phyloP scores from a whole-genome alignment of 1,140 invertebrate genomes.

The Chlorops oryzae region DNA sequence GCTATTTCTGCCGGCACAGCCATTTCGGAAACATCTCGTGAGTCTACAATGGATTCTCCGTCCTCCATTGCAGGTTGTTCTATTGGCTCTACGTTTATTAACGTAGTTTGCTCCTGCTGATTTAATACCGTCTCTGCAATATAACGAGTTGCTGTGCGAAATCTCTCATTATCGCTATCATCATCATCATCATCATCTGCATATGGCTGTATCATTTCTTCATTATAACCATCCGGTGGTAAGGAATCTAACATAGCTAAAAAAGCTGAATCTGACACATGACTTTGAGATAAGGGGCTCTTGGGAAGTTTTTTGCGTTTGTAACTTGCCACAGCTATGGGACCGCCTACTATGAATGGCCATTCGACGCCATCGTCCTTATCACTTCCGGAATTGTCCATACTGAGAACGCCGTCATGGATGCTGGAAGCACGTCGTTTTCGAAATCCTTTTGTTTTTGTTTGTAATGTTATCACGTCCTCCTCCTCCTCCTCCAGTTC shows the following conservation, averaged over 20 bases:
- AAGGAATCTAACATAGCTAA: slow-evolving; percentile 15
- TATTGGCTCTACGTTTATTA: background rate
- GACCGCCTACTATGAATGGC: slow-evolving; percentile 33
- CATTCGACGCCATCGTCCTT: slow-evolving; percentile 18
- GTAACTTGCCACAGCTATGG: slow-evolving; percentile 31
- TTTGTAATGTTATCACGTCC: slow-evolving; percentile 17
- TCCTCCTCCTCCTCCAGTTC: no score
- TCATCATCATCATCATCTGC: slow-evolving; percentile 12
- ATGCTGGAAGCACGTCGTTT: slow-evolving; percentile 35
- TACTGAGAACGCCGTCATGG: slow-evolving; percentile 28
- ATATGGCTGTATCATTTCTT: background rate
- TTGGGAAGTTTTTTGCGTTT: slow-evolving; percentile 24
- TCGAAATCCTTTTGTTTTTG: slow-evolving; percentile 34
- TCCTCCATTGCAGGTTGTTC: no score
- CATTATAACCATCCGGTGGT: slow-evolving; percentile 2
- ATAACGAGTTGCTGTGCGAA: slow-evolving; percentile 24
- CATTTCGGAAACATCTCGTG: no score
- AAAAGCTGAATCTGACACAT: slow-evolving; percentile 16
- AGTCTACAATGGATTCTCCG: no score
- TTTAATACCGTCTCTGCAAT: slow-evolving; percentile 34
- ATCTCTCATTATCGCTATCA: slow-evolving; percentile 16
- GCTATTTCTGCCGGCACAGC: no score
- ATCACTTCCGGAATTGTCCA: slow-evolving; percentile 10
- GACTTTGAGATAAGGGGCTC: slow-evolving; percentile 5
- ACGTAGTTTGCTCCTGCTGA: no score